These are phyloP conservation scores for Lobophora halterata DNA, from an alignment of 2,888 invertebrate species.

Conservation along the genomic window DNA sequence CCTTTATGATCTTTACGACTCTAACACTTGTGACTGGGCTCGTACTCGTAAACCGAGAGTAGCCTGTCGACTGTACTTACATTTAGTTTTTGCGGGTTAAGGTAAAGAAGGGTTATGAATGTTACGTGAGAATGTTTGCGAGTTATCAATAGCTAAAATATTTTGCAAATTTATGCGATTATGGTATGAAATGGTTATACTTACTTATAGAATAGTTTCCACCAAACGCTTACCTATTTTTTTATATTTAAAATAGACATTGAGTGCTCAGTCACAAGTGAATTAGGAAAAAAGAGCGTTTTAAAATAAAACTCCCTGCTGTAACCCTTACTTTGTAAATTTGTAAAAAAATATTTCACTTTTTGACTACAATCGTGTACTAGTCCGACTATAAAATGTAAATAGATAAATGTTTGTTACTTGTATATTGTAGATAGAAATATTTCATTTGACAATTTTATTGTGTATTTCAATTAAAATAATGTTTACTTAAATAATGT, in stretches of 20 bases:
- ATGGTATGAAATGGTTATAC: no score
- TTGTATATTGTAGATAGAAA: constrained; percentile 80
- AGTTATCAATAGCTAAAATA: not conserved
- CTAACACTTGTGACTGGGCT: constrained; percentile 50
- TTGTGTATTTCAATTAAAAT: constrained; percentile 71
- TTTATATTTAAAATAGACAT: no score
- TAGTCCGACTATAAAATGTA: constrained; percentile 79
- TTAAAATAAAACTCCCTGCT: constrained; percentile 39
- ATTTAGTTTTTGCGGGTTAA: constrained; percentile 24
- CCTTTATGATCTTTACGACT: constrained; percentile 49
- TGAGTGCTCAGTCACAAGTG: constrained; percentile 18
- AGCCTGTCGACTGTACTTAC: constrained; percentile 30
- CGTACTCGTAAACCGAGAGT: constrained; percentile 46
- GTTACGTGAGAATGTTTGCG: not conserved
- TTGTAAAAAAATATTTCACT: constrained; percentile 57
- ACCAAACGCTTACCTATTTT: no score
- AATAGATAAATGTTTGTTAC: constrained; percentile 80
- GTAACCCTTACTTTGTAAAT: constrained; percentile 64
- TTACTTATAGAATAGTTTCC: no score
- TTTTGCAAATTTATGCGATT: no score
- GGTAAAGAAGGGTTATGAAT: not conserved
- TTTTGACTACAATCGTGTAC: constrained; percentile 73
- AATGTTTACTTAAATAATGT: constrained; percentile 65
- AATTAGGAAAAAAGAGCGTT: constrained; percentile 5
- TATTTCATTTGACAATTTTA: constrained; percentile 76